Percentiles rank a stretch among this genome's conserved stretches.
Conservation (phyloP, 2,113 vertebrate genomes). For the Zootoca vivipara region DNA sequence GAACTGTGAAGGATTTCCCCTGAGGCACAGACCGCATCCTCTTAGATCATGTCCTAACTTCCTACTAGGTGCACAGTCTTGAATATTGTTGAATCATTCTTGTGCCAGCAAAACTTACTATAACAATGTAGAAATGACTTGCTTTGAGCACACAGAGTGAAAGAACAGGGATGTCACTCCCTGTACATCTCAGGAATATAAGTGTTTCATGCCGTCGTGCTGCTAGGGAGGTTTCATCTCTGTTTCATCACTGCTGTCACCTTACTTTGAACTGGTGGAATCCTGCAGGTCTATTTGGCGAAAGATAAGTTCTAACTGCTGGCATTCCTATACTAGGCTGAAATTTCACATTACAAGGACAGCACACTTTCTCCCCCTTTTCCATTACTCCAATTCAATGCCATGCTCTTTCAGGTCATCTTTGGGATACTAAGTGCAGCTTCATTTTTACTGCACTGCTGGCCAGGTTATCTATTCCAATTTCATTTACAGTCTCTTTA, state of each 20-base stretch:
- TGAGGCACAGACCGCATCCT: neutral
- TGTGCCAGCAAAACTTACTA: slow-evolving; percentile 20
- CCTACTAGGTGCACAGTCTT: neutral
- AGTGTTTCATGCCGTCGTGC: neutral
- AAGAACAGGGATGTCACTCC: slow-evolving; percentile 32
- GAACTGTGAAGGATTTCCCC: neutral
- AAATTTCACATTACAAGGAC: slow-evolving; percentile 39
- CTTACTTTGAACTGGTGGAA: slow-evolving; percentile 21
- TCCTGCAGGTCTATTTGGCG: neutral
- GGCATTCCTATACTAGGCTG: slow-evolving; percentile 17
- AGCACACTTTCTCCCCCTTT: slow-evolving; percentile 9
- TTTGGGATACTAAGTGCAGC: slow-evolving; percentile 37
- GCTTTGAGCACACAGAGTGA: slow-evolving; percentile 38
- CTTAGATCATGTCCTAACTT: neutral
- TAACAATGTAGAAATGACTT: slow-evolving; percentile 6
- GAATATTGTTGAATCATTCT: neutral
- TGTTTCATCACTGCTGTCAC: slow-evolving; percentile 21
- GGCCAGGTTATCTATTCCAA: slow-evolving; percentile 49
- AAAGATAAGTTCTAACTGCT: slow-evolving; percentile 32
- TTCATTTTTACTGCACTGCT: slow-evolving; percentile 16
- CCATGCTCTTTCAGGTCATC: slow-evolving; percentile 39
- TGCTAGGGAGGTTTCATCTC: neutral
- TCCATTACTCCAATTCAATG: slow-evolving; percentile 2
- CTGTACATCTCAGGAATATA: neutral
- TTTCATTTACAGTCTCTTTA: slow-evolving; percentile 57